Conservation (phyloP, 2,888 invertebrate genomes). For the Dynastes maya region DNA sequence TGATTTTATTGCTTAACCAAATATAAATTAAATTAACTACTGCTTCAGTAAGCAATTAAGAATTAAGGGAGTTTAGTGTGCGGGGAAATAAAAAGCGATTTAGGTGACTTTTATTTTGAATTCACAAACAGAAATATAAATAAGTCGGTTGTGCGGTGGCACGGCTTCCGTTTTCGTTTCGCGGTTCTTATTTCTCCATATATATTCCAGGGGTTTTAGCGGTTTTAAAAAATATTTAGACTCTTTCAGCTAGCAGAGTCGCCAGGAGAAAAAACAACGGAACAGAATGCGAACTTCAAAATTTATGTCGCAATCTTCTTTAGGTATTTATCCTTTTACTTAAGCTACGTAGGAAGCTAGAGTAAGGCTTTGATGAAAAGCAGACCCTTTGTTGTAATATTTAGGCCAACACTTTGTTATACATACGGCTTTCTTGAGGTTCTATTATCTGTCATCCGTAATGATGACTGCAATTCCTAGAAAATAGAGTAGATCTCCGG, state of each 20-base stretch:
- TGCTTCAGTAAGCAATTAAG: constrained; percentile 71
- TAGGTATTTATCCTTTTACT: background rate
- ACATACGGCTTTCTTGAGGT: no score
- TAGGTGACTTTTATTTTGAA: constrained; percentile 68
- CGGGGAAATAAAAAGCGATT: constrained; percentile 69
- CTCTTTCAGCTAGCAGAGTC: background rate
- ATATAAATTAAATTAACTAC: constrained; percentile 72
- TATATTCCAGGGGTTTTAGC: constrained; percentile 38
- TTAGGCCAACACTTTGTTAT: no score
- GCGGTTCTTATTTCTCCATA: constrained; percentile 38
- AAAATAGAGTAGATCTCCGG: no score
- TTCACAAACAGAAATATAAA: constrained; percentile 58
- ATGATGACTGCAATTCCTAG: no score
- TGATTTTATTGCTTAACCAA: constrained; percentile 70
- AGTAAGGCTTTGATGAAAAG: no score
- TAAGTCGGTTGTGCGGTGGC: constrained; percentile 44
- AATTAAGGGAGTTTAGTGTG: constrained; percentile 68
- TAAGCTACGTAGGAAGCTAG: background rate
- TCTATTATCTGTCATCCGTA: no score
- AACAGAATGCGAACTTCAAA: constrained; percentile 34
- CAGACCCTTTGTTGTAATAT: no score
- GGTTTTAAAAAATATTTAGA: constrained; percentile 47
- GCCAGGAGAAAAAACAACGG: background rate
- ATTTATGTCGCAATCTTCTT: constrained; percentile 28
- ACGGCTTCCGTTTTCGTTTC: constrained; percentile 49